These are phyloP conservation scores for Venusia cambrica DNA, from an alignment of 2,888 invertebrate species.

Conservation along the genomic window DNA sequence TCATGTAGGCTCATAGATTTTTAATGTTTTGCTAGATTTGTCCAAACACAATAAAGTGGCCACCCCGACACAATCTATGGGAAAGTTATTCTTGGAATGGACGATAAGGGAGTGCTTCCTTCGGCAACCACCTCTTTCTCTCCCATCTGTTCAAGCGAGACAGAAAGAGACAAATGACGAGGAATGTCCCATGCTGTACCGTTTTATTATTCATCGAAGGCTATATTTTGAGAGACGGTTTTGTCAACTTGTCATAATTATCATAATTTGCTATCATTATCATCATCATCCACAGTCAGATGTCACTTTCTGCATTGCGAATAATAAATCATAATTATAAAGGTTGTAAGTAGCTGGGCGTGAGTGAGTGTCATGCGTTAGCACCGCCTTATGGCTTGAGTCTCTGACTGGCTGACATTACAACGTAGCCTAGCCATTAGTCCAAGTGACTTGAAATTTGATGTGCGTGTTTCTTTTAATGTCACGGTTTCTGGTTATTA, in stretches of 20 bases:
- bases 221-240: conserved; percentile 40
- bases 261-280: conserved; percentile 32
- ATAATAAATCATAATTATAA: no score
- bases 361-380: no score
- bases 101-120: conserved; percentile 68
- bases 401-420: no score
- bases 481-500: no score
- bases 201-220: conserved; percentile 70
- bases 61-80: conserved; percentile 62
- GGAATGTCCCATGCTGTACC: conserved; percentile 64
- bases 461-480: no score
- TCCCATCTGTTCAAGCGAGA: conserved; percentile 14
- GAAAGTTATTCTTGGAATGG: conserved; percentile 77
- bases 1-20: no score
- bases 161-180: conserved; percentile 38
- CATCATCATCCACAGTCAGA: no score
- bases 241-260: conserved; percentile 28
- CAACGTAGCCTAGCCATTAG: no score
- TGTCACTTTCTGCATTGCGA: no score
- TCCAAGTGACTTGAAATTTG: no score
- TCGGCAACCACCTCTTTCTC: conserved; percentile 41
- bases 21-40: conserved; percentile 1
- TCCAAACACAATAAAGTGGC: conserved; percentile 6
- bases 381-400: no score
- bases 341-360: no score